Evolutionary conservation across 1,140 invertebrate species (phyloP), one percentile per base, ranked within the genome.

Genomic region (Caenorhabditis inopinata): DNA sequence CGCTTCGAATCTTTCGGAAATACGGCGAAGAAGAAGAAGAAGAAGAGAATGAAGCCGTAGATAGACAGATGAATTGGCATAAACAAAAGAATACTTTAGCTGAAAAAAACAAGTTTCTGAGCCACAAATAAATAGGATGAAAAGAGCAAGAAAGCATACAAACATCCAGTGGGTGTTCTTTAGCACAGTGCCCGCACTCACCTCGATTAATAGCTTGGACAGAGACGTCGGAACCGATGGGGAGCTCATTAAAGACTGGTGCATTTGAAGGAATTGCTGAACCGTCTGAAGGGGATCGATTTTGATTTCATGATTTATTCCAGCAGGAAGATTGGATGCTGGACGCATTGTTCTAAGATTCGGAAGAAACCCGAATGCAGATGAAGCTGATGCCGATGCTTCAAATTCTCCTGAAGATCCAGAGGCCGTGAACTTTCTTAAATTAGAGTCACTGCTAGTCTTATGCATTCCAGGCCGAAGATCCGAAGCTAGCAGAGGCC

Each of bases 231-330:
- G 58, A 68, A 68, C 58, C 23, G 58, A 68, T 68, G 58, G 58
- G 23, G 58, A 68, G 27, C 38, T 68, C 58, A 68, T 68, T 1
- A 68, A 32, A 42, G 29, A 38, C 23, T 68, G 58, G 38, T 68
- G 58, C 58, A 68, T 68, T 68, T 68, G 58, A 68, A 68, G 58
- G n/a, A 68, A 68, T 68, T 68, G 58, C 38, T 68, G 58, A 42
- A 68, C 58, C 9, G 58, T 68, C 38, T 68, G 58, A 68, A 68
- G 58, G 35, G 58, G 58, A 68, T 68, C 58, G 4, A 68, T 68
- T 21, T 68, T 68, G 2, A 68, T 9, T 38, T 68, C 58, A 38
- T 68, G 58, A 68, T 25, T 42, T 1, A 68, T 42, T 68, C 58
- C 58, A 68, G 23, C 32, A 2, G 58, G 58, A 68, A 68, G 58